A percentile compares a stretch with the other conserved stretches of the same genome.
Conservation (phyloP, 64 coral and sea anemone species). For the Pachyseris speciosa region DNA sequence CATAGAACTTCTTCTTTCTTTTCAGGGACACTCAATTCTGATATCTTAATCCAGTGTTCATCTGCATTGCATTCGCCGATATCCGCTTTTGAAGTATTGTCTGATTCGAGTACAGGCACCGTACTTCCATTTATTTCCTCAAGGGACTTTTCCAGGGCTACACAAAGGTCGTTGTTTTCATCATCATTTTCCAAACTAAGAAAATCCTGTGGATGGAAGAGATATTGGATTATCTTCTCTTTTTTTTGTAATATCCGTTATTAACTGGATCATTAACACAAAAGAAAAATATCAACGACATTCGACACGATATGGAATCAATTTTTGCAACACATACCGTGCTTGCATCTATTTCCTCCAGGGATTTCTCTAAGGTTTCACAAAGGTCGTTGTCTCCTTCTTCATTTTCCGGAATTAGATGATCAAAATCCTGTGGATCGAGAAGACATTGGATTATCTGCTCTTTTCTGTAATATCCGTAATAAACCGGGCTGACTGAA, state of each 20-base stretch:
- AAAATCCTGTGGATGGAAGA: not conserved
- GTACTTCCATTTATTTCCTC: not conserved
- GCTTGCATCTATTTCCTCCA: not conserved
- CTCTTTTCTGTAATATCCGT: too few species aligned
- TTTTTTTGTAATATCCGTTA: too few species aligned
- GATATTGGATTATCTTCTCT: too few species aligned
- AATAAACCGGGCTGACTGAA: too few species aligned
- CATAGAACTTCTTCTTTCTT: constrained; percentile 2
- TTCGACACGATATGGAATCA: too few species aligned
- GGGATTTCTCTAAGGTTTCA: not conserved
- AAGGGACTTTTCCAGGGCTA: not conserved
- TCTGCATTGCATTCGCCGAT: too few species aligned
- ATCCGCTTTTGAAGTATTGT: not conserved
- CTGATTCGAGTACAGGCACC: not conserved
- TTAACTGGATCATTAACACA: too few species aligned
- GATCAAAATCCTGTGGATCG: not conserved
- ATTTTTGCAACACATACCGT: not conserved
- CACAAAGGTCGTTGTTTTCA: not conserved
- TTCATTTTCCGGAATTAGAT: not conserved
- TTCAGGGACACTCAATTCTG: not conserved
- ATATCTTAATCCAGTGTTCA: not conserved
- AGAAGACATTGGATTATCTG: not conserved
- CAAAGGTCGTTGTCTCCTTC: not conserved
- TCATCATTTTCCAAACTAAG: not conserved
- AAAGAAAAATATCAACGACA: too few species aligned